Conservation (phyloP, 1,140 invertebrate genomes). For the Polyergus mexicanus region DNA sequence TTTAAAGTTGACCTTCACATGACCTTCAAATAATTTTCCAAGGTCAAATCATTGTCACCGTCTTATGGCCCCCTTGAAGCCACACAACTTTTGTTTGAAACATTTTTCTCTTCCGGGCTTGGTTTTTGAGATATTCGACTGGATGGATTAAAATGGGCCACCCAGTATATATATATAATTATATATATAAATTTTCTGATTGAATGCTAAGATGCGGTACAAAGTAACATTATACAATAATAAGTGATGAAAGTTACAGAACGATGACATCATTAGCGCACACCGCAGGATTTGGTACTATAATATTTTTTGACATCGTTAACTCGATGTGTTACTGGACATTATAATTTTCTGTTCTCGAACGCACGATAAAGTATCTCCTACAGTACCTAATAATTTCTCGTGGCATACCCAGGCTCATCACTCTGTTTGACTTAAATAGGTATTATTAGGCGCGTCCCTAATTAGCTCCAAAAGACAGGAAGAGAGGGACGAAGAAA, state of each 20-base stretch:
- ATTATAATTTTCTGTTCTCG: constrained; percentile 17
- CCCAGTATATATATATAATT: too few species aligned
- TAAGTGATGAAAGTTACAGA: not conserved
- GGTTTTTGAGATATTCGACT: too few species aligned
- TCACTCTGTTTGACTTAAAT: constrained; percentile 59
- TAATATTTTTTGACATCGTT: not conserved
- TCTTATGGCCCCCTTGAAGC: too few species aligned
- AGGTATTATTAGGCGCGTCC: constrained; percentile 55
- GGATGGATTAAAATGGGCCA: too few species aligned
- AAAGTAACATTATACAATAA: not conserved
- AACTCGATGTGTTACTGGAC: not conserved
- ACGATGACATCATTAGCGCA: not conserved
- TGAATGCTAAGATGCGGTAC: not conserved
- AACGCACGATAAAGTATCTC: not conserved
- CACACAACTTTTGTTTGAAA: too few species aligned
- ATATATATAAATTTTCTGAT: not conserved
- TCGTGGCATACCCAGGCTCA: constrained; percentile 20
- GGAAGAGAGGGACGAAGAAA: constrained; percentile 56
- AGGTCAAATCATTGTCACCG: too few species aligned
- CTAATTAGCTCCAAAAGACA: constrained; percentile 56
- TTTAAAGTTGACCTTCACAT: too few species aligned
- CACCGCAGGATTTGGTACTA: not conserved
- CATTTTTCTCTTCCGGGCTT: too few species aligned
- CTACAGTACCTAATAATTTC: constrained; percentile 40
- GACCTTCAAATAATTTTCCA: too few species aligned